phyloP scores from a whole-genome alignment of 2,888 invertebrate genomes.

The Colostygia pectinataria region DNA sequence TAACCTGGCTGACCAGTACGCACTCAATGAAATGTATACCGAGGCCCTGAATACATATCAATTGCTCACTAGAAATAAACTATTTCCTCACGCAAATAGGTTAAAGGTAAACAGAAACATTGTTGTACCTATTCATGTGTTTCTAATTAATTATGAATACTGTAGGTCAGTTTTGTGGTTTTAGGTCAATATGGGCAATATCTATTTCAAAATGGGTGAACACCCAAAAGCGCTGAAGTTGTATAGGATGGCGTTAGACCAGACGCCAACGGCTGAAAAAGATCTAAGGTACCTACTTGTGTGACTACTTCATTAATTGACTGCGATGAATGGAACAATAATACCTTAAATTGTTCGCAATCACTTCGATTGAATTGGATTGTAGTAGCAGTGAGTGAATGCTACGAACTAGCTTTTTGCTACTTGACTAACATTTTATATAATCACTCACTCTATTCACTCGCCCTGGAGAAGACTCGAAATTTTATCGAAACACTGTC shows the following conservation, averaged over 20 bases:
- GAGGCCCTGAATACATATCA: conserved; percentile 98
- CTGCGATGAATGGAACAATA: too few relatives aligned
- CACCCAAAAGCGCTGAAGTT: conserved; percentile 97
- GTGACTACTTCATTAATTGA: too few relatives aligned
- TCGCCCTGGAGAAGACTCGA: too few relatives aligned
- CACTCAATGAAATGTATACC: conserved; percentile 95
- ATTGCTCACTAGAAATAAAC: conserved; percentile 95
- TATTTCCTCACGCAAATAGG: conserved; percentile 96
- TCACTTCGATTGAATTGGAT: too few relatives aligned
- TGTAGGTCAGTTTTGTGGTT: conserved; percentile 14
- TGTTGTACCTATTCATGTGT: neutral
- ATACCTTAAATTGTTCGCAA: too few relatives aligned
- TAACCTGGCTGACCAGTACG: conserved; percentile 97
- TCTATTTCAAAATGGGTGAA: conserved; percentile 96
- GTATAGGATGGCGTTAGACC: conserved; percentile 99
- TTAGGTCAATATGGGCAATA: conserved; percentile 96
- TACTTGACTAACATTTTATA: too few relatives aligned
- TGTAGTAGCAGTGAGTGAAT: too few relatives aligned
- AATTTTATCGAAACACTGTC: too few relatives aligned
- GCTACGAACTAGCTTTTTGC: too few relatives aligned
- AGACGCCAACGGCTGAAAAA: conserved; percentile 96
- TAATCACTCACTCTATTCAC: too few relatives aligned
- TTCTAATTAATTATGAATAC: conserved; percentile 1
- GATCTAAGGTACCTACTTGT: conserved; percentile 91
- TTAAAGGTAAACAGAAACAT: conserved; percentile 86